These are phyloP conservation scores for Microcebus jonahi DNA, from an alignment of 2,113 vertebrate species.

Conservation along the genomic window DNA sequence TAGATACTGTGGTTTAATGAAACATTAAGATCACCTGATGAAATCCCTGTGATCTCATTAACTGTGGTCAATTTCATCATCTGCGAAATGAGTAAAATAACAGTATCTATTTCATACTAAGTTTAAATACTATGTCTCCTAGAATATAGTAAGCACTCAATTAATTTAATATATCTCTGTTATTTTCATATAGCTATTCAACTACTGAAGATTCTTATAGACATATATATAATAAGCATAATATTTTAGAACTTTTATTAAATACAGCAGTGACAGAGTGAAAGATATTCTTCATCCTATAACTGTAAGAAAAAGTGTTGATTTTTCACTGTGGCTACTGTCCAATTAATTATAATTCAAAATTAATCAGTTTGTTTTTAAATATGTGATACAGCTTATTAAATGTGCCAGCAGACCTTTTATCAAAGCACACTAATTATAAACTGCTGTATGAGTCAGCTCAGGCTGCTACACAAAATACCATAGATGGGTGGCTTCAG, in stretches of 20 bases:
- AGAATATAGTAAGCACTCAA: neutral
- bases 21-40: neutral
- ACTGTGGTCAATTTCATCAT: neutral
- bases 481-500: neutral
- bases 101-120: neutral
- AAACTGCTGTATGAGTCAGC: constrained; percentile 47
- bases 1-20: neutral
- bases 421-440: constrained; percentile 75
- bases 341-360: constrained; percentile 77
- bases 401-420: constrained; percentile 72
- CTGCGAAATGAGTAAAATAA: neutral
- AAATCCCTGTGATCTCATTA: neutral
- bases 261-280: neutral
- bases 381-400: constrained; percentile 65
- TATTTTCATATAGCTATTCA: neutral
- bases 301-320: neutral
- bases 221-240: neutral
- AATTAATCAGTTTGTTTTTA: constrained; percentile 79
- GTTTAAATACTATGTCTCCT: neutral
- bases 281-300: neutral
- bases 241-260: neutral
- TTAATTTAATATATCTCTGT: neutral
- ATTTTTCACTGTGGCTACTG: constrained; percentile 67
- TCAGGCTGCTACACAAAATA: neutral
- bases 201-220: neutral